Evolutionary conservation across 2,888 invertebrate species (phyloP).

Genomic region (Callimorpha dominula): DNA sequence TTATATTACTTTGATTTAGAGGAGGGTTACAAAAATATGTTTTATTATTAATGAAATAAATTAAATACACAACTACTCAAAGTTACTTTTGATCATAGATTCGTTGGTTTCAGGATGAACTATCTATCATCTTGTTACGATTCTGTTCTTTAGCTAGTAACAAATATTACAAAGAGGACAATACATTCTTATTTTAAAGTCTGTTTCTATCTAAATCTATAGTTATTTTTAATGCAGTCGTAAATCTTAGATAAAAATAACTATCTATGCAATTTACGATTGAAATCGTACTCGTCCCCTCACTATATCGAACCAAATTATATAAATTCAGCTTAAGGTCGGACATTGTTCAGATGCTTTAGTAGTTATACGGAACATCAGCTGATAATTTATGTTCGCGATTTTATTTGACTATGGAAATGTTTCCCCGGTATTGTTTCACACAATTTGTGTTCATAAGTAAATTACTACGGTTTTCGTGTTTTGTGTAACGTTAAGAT

Average conservation of each 20-base stretch:
- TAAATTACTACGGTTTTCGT: constrained; percentile 35
- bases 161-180: not conserved
- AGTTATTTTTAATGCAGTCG: not conserved
- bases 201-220: not conserved
- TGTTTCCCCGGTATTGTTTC: constrained; percentile 37
- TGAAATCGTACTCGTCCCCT: constrained; percentile 1
- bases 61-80: too few relatives aligned
- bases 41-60: too few relatives aligned
- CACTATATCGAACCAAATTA: constrained; percentile 32
- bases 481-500: constrained; percentile 26
- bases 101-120: too few relatives aligned
- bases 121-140: too few relatives aligned
- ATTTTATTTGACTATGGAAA: constrained; percentile 39
- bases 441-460: constrained; percentile 40
- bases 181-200: not conserved
- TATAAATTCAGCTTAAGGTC: constrained; percentile 27
- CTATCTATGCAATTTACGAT: constrained; percentile 1
- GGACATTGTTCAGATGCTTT: constrained; percentile 41
- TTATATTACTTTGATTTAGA: too few relatives aligned
- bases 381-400: constrained; percentile 39
- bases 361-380: constrained; percentile 25
- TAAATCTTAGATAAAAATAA: constrained; percentile 6
- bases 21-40: too few relatives aligned
- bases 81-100: too few relatives aligned
- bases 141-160: not conserved